Conservation (phyloP, 2,113 vertebrate species). For the Bubo scandiacus region DNA sequence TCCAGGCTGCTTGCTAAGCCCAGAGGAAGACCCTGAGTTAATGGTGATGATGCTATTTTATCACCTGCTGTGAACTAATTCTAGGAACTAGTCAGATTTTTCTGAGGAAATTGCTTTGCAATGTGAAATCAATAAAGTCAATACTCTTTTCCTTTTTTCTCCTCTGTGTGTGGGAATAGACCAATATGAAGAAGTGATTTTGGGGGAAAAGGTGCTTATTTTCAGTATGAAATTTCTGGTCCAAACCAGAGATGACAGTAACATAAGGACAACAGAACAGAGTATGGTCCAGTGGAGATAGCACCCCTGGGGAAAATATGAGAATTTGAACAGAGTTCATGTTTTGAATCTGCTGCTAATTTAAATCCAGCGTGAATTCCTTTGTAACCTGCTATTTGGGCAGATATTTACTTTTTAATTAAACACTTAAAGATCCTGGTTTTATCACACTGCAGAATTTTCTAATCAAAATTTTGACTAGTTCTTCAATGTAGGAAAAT, state of each 20-base stretch:
- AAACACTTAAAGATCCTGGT: background rate
- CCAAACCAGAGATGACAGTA: background rate
- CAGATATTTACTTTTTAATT: background rate
- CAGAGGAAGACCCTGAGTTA: slow-evolving; percentile 39
- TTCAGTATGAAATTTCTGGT: background rate
- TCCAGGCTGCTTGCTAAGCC: slow-evolving; percentile 37
- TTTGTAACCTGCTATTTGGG: background rate
- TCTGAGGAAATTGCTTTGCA: slow-evolving; percentile 26
- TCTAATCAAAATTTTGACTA: background rate
- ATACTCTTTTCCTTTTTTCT: background rate
- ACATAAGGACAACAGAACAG: background rate
- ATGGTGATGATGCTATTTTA: slow-evolving; percentile 32
- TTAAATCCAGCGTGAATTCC: background rate
- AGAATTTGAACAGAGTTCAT: background rate
- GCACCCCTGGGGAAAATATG: background rate
- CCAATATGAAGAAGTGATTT: background rate
- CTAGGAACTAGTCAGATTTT: slow-evolving; percentile 45
- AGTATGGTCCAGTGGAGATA: background rate
- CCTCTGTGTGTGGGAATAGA: slow-evolving; percentile 1
- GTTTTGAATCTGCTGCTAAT: slow-evolving; percentile 5
- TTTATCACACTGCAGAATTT: background rate
- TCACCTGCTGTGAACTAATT: slow-evolving; percentile 56
- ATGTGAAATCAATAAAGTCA: slow-evolving; percentile 28
- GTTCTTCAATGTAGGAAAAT: background rate
- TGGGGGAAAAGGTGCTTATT: background rate